Conservation (phyloP, 2,797 vertebrate genomes). For the Coilia nasus region DNA sequence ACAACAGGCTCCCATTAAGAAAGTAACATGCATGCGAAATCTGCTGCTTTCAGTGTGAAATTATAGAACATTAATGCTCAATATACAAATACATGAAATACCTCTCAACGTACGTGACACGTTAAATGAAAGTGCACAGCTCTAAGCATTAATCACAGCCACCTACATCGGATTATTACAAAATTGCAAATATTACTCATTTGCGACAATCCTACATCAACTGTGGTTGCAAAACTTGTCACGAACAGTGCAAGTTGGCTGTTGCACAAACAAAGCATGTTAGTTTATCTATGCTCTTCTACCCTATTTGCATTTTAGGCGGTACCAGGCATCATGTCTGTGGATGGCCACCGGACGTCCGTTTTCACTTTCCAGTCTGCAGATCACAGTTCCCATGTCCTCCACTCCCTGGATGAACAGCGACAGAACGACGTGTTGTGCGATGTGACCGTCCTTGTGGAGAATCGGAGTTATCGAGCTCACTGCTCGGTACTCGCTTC, state of each 20-base stretch:
- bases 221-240: neutral
- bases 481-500: conserved; percentile 90
- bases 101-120: neutral
- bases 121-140: no score
- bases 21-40: neutral
- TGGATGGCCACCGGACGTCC: conserved; percentile 79
- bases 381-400: conserved; percentile 85
- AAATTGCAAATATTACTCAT: neutral
- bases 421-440: conserved; percentile 88
- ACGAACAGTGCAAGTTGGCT: neutral
- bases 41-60: neutral
- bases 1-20: no score
- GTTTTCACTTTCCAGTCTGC: conserved; percentile 94
- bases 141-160: no score
- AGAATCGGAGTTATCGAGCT: conserved; percentile 83
- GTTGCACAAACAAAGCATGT: no score
- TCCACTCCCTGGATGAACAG: conserved; percentile 88
- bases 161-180: neutral
- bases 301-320: conserved; percentile 55
- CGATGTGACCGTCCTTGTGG: conserved; percentile 88
- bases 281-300: conserved; percentile 23
- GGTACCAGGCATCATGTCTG: conserved; percentile 80
- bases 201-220: neutral
- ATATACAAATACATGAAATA: no score
- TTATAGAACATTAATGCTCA: neutral